Percentiles rank a stretch among this genome's conserved stretches.
Evolutionary conservation across 2,113 vertebrate genomes (phyloP).

Genomic region (Acinonyx jubatus): DNA sequence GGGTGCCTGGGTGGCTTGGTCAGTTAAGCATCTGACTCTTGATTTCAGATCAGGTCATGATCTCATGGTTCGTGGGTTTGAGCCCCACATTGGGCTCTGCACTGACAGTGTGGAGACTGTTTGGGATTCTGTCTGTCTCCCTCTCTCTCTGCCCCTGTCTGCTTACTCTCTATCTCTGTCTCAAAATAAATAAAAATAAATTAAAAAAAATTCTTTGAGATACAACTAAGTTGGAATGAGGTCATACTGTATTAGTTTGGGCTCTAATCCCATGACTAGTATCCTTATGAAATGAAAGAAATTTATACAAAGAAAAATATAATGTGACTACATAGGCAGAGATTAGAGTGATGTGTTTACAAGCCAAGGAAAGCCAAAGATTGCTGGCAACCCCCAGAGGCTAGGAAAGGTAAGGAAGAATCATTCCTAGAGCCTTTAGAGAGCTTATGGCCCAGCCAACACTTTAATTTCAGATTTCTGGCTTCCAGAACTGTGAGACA

Average conservation of each 20-base stretch:
- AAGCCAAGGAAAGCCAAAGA: not conserved
- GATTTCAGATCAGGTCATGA: too few relatives aligned
- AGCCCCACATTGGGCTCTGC: too few relatives aligned
- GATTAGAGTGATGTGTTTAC: too few relatives aligned
- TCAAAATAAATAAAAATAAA: too few relatives aligned
- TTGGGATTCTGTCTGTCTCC: too few relatives aligned
- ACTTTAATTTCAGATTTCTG: not conserved
- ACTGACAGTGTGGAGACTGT: too few relatives aligned
- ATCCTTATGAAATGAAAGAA: not conserved
- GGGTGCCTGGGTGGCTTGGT: too few relatives aligned
- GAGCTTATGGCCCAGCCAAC: not conserved
- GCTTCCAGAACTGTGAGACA: not conserved
- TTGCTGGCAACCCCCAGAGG: not conserved
- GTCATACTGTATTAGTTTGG: not conserved
- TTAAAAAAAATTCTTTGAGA: not conserved
- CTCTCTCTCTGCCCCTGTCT: too few relatives aligned
- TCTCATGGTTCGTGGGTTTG: too few relatives aligned
- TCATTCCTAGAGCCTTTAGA: not conserved
- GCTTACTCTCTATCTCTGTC: too few relatives aligned
- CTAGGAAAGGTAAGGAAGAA: not conserved
- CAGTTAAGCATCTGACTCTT: too few relatives aligned
- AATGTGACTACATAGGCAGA: not conserved
- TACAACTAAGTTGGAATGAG: not conserved
- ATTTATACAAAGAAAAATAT: not conserved
- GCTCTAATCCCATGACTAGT: not conserved